A percentile compares a stretch with the other conserved stretches of the same genome.
Conservation (phyloP, 2,888 invertebrate genomes). For the Ormyrus labotus region DNA sequence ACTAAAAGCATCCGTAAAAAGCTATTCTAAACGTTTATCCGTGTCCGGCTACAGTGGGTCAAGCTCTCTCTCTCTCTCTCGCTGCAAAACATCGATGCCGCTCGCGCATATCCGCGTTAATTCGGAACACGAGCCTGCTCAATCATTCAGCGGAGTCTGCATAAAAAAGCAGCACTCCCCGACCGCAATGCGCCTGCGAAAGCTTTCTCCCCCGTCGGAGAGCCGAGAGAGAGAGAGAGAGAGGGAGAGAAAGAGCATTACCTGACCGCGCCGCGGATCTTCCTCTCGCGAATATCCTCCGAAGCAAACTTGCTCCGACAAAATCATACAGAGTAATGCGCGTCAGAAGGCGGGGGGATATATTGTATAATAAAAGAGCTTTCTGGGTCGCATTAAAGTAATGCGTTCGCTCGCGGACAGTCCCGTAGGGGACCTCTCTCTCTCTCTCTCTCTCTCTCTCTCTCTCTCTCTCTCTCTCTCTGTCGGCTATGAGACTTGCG, state of each 20-base stretch:
- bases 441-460: not conserved
- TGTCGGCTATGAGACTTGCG: not conserved
- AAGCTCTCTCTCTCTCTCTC: not conserved
- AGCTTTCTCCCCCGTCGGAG: not conserved
- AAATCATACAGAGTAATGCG: not conserved
- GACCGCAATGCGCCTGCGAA: not conserved
- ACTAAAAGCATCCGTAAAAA: not conserved
- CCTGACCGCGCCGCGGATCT: too few relatives aligned
- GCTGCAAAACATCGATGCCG: not conserved
- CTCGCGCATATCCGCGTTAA: not conserved
- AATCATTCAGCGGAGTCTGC: constrained; percentile 25
- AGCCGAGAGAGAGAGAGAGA: not conserved
- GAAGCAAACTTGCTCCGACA: too few relatives aligned
- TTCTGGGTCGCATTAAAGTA: constrained; percentile 72
- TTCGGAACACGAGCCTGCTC: constrained; percentile 7
- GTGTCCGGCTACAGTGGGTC: constrained; percentile 5
- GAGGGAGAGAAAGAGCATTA: too few relatives aligned
- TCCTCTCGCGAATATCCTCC: too few relatives aligned
- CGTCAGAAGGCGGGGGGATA: constrained; percentile 51
- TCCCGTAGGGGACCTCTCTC: constrained; percentile 28
- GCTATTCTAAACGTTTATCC: constrained; percentile 18
- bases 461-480: not conserved
- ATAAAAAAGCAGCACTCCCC: constrained; percentile 1
- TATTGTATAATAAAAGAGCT: constrained; percentile 69
- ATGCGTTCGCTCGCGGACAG: constrained; percentile 63